Conservation (phyloP, 2,113 vertebrate species). For the Nothoprocta perdicaria region DNA sequence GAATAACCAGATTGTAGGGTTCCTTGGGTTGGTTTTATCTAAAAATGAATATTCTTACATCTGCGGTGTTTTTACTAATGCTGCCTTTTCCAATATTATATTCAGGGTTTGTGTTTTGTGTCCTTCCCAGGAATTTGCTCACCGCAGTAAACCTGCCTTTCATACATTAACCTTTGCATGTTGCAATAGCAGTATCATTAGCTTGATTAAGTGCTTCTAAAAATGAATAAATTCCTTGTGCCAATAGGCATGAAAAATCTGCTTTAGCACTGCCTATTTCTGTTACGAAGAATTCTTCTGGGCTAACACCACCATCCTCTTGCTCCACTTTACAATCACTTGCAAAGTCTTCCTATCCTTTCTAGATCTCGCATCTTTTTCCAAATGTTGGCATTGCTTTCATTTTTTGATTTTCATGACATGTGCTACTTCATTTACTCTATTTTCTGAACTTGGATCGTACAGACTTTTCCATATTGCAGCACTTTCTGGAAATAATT, state of each 20-base stretch:
- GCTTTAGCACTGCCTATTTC: background rate
- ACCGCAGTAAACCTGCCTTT: background rate
- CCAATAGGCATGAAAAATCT: background rate
- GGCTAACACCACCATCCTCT: background rate
- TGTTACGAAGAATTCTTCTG: background rate
- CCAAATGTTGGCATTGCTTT: background rate
- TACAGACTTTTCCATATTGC: background rate
- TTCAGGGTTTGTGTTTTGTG: background rate
- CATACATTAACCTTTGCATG: background rate
- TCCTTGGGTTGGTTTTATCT: background rate
- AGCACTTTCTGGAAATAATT: background rate
- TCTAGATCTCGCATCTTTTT: background rate
- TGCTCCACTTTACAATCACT: background rate
- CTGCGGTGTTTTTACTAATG: background rate
- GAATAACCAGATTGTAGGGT: background rate
- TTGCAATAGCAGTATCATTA: background rate
- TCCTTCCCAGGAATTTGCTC: background rate
- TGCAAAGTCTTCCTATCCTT: background rate
- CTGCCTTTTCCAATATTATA: background rate
- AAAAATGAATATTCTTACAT: background rate
- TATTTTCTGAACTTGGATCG: background rate
- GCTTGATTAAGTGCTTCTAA: background rate
- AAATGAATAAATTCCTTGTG: background rate
- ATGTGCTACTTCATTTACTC: background rate
- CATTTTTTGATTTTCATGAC: background rate